Percentiles rank a stretch among this genome's conserved stretches.
phyloP scores from a whole-genome alignment of 2,888 invertebrate genomes.

The Drosophila diplacantha region DNA sequence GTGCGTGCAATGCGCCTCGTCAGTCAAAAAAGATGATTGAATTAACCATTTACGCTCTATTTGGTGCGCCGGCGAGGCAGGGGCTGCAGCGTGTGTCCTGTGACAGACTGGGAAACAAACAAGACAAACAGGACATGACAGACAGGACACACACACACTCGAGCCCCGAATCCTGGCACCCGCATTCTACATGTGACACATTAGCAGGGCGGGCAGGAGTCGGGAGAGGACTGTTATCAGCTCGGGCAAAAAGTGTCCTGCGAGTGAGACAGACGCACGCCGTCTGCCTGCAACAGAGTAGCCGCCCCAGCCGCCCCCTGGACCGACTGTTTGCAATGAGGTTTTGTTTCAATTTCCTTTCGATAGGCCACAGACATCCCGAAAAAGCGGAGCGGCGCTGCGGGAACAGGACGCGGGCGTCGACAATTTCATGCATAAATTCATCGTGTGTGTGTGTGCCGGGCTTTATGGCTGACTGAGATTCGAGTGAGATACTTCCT shows the following conservation, averaged over 20 bases:
- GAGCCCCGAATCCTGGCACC: slow-evolving; percentile 50
- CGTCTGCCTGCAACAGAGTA: slow-evolving; percentile 58
- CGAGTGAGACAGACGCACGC: slow-evolving; percentile 49
- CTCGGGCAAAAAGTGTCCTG: slow-evolving; percentile 58
- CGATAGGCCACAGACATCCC: slow-evolving; percentile 70
- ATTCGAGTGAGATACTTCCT: slow-evolving; percentile 72
- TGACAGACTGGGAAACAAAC: slow-evolving; percentile 26
- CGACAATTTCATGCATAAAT: slow-evolving; percentile 74
- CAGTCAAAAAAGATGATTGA: slow-evolving; percentile 71
- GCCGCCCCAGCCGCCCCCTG: slow-evolving; percentile 1
- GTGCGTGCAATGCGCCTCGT: slow-evolving; percentile 40
- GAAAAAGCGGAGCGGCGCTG: slow-evolving; percentile 22
- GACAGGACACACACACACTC: slow-evolving; percentile 18
- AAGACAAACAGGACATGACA: slow-evolving; percentile 38
- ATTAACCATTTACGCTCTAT: slow-evolving; percentile 75
- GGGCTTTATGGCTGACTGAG: slow-evolving; percentile 63
- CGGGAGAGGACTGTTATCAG: slow-evolving; percentile 52
- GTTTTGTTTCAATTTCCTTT: slow-evolving; percentile 75
- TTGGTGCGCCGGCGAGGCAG: slow-evolving; percentile 35
- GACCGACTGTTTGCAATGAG: slow-evolving; percentile 63
- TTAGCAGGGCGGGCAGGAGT: slow-evolving; percentile 31
- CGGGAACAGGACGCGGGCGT: slow-evolving; percentile 67
- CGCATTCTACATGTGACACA: slow-evolving; percentile 56
- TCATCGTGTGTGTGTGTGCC: slow-evolving; percentile 52
- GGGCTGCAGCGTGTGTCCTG: background rate